Conservation (phyloP, 2,888 invertebrate species). For the Cepaea hortensis region DNA sequence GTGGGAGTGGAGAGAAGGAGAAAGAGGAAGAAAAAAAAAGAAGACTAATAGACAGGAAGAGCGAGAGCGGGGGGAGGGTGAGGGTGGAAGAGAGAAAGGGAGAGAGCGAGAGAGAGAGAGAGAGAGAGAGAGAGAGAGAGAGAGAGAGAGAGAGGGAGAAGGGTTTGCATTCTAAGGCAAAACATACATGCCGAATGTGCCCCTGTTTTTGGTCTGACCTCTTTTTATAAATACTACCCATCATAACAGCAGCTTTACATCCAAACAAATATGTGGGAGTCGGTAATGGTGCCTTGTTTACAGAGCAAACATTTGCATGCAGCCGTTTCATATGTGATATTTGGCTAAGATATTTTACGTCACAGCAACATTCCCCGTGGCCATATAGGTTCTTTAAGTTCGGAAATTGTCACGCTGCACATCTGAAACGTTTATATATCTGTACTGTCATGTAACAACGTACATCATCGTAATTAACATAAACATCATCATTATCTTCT, state of each 20-base stretch:
- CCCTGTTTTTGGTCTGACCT: too few species aligned
- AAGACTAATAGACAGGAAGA: not conserved
- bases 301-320: constrained; percentile 1
- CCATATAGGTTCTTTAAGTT: not conserved
- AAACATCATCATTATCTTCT: not conserved
- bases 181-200: too few species aligned
- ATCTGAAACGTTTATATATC: not conserved
- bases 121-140: not conserved
- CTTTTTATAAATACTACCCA: not conserved
- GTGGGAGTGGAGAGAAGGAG: not conserved
- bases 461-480: too few species aligned
- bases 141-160: not conserved
- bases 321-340: not conserved
- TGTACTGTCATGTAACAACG: too few species aligned
- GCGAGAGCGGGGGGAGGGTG: not conserved
- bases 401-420: not conserved
- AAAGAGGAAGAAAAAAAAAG: not conserved
- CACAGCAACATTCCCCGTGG: not conserved
- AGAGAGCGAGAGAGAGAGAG: not conserved
- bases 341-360: not conserved
- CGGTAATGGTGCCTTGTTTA: not conserved
- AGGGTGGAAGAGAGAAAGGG: not conserved
- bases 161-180: not conserved
- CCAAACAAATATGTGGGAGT: constrained; percentile 6
- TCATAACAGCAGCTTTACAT: not conserved